Evolutionary conservation across 2,888 invertebrate species (phyloP).

Genomic region (Alitta virens): DNA sequence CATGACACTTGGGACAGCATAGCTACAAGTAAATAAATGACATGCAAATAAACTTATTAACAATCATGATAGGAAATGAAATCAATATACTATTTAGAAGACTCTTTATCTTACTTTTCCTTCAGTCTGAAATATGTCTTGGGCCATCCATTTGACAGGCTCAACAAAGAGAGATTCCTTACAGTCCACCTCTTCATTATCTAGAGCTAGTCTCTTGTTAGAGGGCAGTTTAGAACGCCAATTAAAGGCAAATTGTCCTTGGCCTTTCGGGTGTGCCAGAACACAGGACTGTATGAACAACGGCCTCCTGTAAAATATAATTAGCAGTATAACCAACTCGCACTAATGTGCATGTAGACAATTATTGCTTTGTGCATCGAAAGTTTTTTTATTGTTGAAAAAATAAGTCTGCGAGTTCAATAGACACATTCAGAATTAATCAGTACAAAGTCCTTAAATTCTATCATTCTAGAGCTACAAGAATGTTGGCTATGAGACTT

Average conservation of each 20-base stretch:
- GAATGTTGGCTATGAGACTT: no score
- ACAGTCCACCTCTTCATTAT: constrained; percentile 59
- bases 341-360: no score
- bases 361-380: no score
- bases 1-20: constrained; percentile 76
- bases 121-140: constrained; percentile 68
- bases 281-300: constrained; percentile 80
- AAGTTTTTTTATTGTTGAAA: no score
- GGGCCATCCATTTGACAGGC: constrained; percentile 85
- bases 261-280: constrained; percentile 68
- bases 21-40: constrained; percentile 35
- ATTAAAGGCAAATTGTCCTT: constrained; percentile 54
- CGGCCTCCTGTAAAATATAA: constrained; percentile 61
- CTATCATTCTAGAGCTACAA: no score
- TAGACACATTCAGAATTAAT: no score
- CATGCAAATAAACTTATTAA: no score
- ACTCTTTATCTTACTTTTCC: constrained; percentile 67
- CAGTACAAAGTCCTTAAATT: no score
- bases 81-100: constrained; percentile 1
- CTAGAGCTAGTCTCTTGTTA: constrained; percentile 6
- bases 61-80: no score
- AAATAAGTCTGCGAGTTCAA: no score
- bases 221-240: constrained; percentile 39
- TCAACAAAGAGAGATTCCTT: constrained; percentile 80
- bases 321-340: no score